Conservation (phyloP, 2,113 vertebrate species). For the Syrrhaptes paradoxus region DNA sequence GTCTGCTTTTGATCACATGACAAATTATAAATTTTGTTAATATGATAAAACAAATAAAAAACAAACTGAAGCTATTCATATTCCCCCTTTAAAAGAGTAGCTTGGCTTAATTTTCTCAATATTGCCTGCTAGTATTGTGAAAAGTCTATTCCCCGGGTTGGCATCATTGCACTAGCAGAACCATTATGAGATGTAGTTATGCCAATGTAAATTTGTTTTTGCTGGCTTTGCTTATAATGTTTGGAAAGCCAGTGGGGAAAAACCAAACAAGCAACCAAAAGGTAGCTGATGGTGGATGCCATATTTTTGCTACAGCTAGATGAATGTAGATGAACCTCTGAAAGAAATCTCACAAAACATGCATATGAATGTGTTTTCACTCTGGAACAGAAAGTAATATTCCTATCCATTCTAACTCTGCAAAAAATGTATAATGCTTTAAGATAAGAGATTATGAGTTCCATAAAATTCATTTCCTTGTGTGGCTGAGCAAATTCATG, state of each 20-base stretch:
- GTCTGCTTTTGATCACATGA: neutral
- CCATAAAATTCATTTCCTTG: neutral
- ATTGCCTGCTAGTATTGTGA: neutral
- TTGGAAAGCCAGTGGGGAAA: neutral
- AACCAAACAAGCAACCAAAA: slow-evolving; percentile 9
- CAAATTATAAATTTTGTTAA: neutral
- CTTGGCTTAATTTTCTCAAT: neutral
- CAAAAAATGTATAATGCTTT: neutral
- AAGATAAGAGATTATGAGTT: neutral
- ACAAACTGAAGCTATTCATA: neutral
- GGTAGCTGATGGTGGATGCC: neutral
- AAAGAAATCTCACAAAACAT: neutral
- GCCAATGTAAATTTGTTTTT: slow-evolving; percentile 45
- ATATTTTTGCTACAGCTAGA: neutral
- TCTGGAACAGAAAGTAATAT: neutral
- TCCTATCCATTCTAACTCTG: neutral
- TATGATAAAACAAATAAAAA: neutral
- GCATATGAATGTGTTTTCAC: neutral
- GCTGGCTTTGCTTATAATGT: neutral
- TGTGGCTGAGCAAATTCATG: neutral
- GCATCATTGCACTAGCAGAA: neutral
- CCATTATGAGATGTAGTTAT: neutral
- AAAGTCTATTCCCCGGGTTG: neutral
- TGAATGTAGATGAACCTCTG: slow-evolving; percentile 1
- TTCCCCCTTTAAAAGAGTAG: neutral